Base-by-base conservation (phyloP, 2,113 vertebrate species). In the Pelvicachromis taeniatus region DNA sequence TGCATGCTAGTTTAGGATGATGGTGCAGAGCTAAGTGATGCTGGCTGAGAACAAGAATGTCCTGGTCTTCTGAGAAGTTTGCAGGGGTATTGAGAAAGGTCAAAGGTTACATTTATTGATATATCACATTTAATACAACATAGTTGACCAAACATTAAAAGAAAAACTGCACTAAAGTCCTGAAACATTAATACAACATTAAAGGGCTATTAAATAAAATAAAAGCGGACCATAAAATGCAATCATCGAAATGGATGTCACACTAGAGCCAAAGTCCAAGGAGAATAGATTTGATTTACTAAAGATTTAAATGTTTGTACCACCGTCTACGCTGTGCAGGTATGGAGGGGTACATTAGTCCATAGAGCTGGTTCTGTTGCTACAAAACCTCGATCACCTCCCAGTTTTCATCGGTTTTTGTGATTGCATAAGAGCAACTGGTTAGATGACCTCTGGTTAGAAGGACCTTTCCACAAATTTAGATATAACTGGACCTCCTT, bases 161-260 rank as follows among this genome's bases (percentile, higher is more conserved):
- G 61, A 0, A 40, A 65, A 65, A 9, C 7, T 14, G 35, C 35
- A 40, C 12, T 65, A 40, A 65, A 40, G 35, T 40, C n/a, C n/a
- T n/a, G 21, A 65, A 65, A 40, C 0, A 40, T 1, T 3, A 1
- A 65, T 21, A 40, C 35, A 65, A 40, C 1, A 4, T 9, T 40
- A 65, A 65, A 40, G 12, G 35, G 40, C 61, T 13, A 65, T 0
- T 1, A 65, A 23, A 65, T 65, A 3, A 40, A 65, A 65, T 65
- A 23, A 65, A 65, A 40, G 33, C 1, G 0, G 61, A 40, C 12
- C 9, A 35, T n/a, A 63, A 61, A 33, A 61, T 19, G 11, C 16
- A 61, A n/a, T 35, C 5, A 65, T 65, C 61, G 21, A 40, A 40
- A 40, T 0, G 7, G 3, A 23, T 65, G 19, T 0, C 35, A 23